These are phyloP conservation scores for Drosophila rufa DNA, from an alignment of 1,140 invertebrate species.

Conservation along the genomic window DNA sequence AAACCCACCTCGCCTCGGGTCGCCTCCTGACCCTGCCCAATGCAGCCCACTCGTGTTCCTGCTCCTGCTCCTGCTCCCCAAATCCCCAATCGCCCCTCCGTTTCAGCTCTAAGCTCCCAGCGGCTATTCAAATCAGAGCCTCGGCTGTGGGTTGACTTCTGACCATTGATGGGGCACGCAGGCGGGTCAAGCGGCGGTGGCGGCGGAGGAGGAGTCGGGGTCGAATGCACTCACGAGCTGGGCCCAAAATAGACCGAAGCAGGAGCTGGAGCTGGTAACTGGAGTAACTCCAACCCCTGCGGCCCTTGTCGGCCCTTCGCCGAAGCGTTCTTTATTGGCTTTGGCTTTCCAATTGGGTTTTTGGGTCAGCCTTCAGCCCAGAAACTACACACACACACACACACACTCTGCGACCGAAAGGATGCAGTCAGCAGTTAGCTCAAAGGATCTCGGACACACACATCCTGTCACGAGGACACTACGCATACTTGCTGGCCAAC, in stretches of 20 bases:
- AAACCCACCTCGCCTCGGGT: conserved; percentile 26
- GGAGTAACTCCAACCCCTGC: conserved; percentile 41
- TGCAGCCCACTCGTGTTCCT: background rate
- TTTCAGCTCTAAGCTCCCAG: background rate
- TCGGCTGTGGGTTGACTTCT: conserved; percentile 65
- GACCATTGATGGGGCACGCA: conserved; percentile 53
- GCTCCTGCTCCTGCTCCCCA: background rate
- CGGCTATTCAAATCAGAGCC: conserved; percentile 69
- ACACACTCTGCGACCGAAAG: conserved; percentile 9
- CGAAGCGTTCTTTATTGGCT: conserved; percentile 72
- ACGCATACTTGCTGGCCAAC: conserved; percentile 21
- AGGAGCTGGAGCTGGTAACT: conserved; percentile 30
- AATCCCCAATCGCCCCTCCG: background rate
- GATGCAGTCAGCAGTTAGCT: conserved; percentile 32
- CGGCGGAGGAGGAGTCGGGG: conserved; percentile 15
- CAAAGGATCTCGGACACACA: conserved; percentile 27
- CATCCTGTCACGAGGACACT: conserved; percentile 9
- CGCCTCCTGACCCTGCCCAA: conserved; percentile 28
- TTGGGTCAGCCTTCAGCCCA: conserved; percentile 64
- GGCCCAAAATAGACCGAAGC: conserved; percentile 6
- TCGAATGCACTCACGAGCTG: conserved; percentile 48
- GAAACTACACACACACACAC: conserved; percentile 33
- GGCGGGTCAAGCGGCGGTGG: conserved; percentile 19
- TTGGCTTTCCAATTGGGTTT: conserved; percentile 76
- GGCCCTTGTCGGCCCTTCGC: conserved; percentile 40